Evolutionary conservation across 2,113 vertebrate genomes (phyloP), one percentile per base, ranked within the genome.

Genomic region (Lampris incognitus): DNA sequence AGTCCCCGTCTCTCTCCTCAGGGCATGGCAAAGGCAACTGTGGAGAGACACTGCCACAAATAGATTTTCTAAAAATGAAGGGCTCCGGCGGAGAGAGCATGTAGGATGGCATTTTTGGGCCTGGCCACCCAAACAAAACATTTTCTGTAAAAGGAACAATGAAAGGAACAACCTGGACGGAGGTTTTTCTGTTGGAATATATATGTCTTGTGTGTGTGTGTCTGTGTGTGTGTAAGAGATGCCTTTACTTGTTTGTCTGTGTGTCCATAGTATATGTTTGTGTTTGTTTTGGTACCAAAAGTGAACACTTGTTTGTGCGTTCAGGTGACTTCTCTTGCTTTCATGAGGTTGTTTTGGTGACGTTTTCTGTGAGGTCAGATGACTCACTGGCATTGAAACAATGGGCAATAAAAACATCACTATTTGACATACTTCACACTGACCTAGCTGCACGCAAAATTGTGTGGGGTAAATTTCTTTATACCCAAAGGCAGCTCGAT

Each of bases 1-100:
- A 90, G 71, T 74, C 76, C 50, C 76, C 61, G 46, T 39, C 49
- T 71, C 64, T 66, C 68, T 85, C 90, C 89, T 88, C 79, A 1
- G 87, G 92, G 88, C 82, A 90, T 69, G 75, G 83, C 78, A 83
- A 89, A 83, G 77, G 90, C 82, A 89, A 87, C 83, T 81, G 73
- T 78, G 79, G 84, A 85, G 87, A 89, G 78, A 85, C 76, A 63
- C 76, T 74, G 84, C 80, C 86, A 84, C 87, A 92, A 93, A 93
- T 92, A 93, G 91, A 89, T 65, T 82, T 87, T 90, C 87, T 89
- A 91, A 92, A 92, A 87, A 86, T 88, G 88, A 87, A 91, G 81
- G 79, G 68, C 72, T 87, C 84, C 82, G 84, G 82, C 79, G 71
- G 63, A 80, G 78, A 87, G 83, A 83, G 86, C 84, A 87, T 67